A percentile compares a stretch with the other conserved stretches of the same genome.
These are phyloP conservation scores for Etheostoma nigrum DNA, from an alignment of 2,797 vertebrate genomes.

Conservation along the genomic window DNA sequence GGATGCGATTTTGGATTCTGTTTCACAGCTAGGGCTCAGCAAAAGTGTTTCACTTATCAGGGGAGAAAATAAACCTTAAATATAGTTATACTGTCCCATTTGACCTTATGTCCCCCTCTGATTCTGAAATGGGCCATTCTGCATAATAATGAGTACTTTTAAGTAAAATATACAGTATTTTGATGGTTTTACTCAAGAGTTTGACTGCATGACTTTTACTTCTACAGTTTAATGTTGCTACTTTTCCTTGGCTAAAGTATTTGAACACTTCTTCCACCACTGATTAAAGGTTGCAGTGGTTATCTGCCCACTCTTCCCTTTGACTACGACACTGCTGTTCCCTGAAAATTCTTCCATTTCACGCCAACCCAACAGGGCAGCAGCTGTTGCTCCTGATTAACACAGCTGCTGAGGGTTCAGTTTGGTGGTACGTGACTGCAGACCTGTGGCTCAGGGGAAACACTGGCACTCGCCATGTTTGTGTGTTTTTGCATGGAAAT, in stretches of 20 bases:
- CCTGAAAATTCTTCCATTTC: slow-evolving; percentile 14
- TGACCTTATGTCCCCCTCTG: neutral
- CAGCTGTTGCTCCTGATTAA: slow-evolving; percentile 39
- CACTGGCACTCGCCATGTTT: neutral
- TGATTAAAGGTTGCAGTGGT: neutral
- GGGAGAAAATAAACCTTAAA: too few species aligned
- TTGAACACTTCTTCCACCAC: neutral
- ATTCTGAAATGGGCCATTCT: neutral
- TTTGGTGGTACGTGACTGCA: slow-evolving; percentile 4
- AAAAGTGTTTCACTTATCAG: too few species aligned
- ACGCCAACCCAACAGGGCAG: slow-evolving; percentile 7
- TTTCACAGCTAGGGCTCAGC: too few species aligned
- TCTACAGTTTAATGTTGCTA: too few species aligned
- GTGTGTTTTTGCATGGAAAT: neutral
- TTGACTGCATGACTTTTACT: neutral
- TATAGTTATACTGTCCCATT: too few species aligned
- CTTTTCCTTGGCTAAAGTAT: neutral
- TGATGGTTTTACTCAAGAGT: neutral
- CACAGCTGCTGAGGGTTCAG: slow-evolving; percentile 34
- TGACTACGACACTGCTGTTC: neutral
- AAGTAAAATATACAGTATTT: too few species aligned
- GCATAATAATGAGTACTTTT: neutral
- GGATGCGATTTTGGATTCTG: too few species aligned
- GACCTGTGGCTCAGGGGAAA: slow-evolving; percentile 29
- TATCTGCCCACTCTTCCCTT: neutral